A percentile compares a stretch with the other conserved stretches of the same genome.
phyloP scores from a whole-genome alignment of 1,140 invertebrate genomes.

The Tetramorium alpestre region DNA sequence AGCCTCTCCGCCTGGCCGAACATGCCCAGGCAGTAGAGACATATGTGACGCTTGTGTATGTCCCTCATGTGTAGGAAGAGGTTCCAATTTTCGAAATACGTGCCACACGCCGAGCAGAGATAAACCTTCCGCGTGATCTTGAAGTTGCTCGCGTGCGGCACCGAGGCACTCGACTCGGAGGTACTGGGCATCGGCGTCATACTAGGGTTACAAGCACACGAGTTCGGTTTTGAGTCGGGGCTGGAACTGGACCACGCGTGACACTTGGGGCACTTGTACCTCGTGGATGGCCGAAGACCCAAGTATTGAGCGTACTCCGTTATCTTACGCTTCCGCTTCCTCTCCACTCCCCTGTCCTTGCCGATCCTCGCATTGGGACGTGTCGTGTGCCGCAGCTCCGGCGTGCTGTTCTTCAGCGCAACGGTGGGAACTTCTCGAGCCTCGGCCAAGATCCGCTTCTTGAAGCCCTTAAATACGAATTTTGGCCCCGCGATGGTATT shows the following conservation, averaged over 20 bases:
- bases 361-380: constrained; percentile 57
- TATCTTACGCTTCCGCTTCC: constrained; percentile 82
- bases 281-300: constrained; percentile 89
- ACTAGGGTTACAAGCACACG: constrained; percentile 79
- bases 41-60: constrained; percentile 91
- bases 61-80: constrained; percentile 93
- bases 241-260: constrained; percentile 87
- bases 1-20: constrained; percentile 92
- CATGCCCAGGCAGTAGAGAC: constrained; percentile 92
- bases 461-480: constrained; percentile 80
- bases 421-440: constrained; percentile 73
- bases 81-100: constrained; percentile 94
- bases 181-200: constrained; percentile 76
- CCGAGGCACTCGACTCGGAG: constrained; percentile 66
- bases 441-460: constrained; percentile 81
- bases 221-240: constrained; percentile 88
- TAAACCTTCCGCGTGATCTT: constrained; percentile 91
- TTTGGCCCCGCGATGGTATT: constrained; percentile 64
- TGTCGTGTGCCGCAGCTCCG: constrained; percentile 48
- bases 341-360: constrained; percentile 72
- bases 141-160: constrained; percentile 84
- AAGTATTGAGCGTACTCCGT: constrained; percentile 90
- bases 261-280: constrained; percentile 90
- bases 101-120: constrained; percentile 91
- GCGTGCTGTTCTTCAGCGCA: constrained; percentile 29